phyloP scores from a whole-genome alignment of 1,140 invertebrate species.

The Drosophila malerkotliana region DNA sequence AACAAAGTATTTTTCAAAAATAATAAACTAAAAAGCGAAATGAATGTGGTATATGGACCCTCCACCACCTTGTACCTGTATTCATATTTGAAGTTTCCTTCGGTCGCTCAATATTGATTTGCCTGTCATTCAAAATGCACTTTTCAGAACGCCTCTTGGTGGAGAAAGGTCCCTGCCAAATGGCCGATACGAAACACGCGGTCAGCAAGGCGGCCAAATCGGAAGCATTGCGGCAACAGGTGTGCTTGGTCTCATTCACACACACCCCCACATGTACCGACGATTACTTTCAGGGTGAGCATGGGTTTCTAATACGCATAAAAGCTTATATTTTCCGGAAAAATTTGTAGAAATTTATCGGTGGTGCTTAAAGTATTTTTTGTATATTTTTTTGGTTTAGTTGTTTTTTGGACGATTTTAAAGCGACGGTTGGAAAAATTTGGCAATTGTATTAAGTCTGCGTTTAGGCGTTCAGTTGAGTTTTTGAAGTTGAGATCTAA shows the following conservation, averaged over 20 bases:
- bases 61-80: conserved; percentile 56
- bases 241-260: conserved; percentile 59
- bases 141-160: conserved; percentile 13
- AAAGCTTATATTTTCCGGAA: conserved; percentile 46
- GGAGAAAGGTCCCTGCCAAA: conserved; percentile 22
- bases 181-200: conserved; percentile 32
- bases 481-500: conserved; percentile 3
- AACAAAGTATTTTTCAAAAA: neutral
- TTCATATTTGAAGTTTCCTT: conserved; percentile 79
- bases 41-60: neutral
- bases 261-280: conserved; percentile 5
- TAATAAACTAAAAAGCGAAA: neutral
- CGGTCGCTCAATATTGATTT: conserved; percentile 47
- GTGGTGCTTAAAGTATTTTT: conserved; percentile 25
- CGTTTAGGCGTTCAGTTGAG: conserved; percentile 18
- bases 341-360: conserved; percentile 33
- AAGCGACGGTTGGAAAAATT: conserved; percentile 58
- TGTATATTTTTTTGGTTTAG: conserved; percentile 1
- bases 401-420: conserved; percentile 47
- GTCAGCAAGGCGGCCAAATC: conserved; percentile 21
- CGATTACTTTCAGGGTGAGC: conserved; percentile 1
- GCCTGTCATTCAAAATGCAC: conserved; percentile 47
- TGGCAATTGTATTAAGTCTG: conserved; percentile 47
- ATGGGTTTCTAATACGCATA: conserved; percentile 7
- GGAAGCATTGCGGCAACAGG: conserved; percentile 61